Evolutionary conservation across 2,113 vertebrate species (phyloP), one percentile per base, ranked within the genome.

Genomic region (Piaya cayana): DNA sequence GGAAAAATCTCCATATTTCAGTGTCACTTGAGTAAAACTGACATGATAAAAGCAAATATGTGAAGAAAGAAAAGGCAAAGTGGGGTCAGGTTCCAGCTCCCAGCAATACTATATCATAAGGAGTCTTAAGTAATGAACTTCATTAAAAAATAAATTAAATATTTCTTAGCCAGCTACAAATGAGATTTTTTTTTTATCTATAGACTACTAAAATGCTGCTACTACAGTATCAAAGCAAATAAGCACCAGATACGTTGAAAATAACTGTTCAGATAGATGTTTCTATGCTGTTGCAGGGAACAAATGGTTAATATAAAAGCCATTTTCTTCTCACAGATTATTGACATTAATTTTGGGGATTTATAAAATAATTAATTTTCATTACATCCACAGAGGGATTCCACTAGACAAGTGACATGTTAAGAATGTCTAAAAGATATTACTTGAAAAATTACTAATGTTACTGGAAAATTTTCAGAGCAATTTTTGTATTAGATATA

Each of bases 11-110:
- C 77, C 82, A 86, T 91, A 93, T 94, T 96, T 95, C 91, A 86
- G 56, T 79, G 63, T 94, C 83, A 88, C 83, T 93, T 94, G 88
- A 95, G 81, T 96, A 95, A 96, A 97, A 94, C 86, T 92, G 92
- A 96, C 75, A 81, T 82, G 81, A 96, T 94, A 95, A 95, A 96
- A 97, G 89, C 94, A 96, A 96, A 91, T 96, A 96, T 79, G 71
- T 89, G 86, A 95, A 95, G 93, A 97, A 97, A 96, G 87, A 90
- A 93, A 92, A 96, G 77, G 53, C 68, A 88, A 94, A 88, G 93
- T 79, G 77, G 30, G 87, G 90, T 95, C 92, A 97, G 58, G 90
- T 96, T 96, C 91, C 90, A 95, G 90, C 86, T 95, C 67, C 87
- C 71, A 97, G 91, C 92, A 95, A 93, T 93, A 76, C 32, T 71